Conservation (phyloP, 2,113 vertebrate species). For the Euleptes europaea region DNA sequence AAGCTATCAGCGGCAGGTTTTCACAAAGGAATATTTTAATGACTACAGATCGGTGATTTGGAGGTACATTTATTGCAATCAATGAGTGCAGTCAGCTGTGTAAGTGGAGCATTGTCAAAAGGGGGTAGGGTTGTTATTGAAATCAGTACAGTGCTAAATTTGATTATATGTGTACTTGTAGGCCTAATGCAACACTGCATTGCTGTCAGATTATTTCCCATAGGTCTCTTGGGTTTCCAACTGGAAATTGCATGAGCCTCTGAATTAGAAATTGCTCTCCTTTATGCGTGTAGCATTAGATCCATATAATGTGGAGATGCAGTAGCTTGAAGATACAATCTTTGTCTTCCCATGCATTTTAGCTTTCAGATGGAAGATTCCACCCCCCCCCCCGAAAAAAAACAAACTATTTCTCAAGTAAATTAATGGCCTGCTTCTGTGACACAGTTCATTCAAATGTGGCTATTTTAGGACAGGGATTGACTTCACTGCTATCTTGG, state of each 20-base stretch:
- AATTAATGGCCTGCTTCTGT: neutral
- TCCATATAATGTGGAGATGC: constrained; percentile 14
- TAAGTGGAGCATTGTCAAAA: constrained; percentile 67
- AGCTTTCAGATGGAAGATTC: neutral
- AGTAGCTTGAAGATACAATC: constrained; percentile 18
- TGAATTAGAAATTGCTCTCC: constrained; percentile 46
- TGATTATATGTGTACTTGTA: constrained; percentile 55
- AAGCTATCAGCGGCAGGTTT: constrained; percentile 52
- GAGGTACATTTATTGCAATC: constrained; percentile 70
- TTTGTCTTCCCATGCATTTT: neutral
- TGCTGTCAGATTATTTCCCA: constrained; percentile 61
- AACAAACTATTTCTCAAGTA: neutral
- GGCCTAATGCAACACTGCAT: constrained; percentile 62
- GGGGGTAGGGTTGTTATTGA: constrained; percentile 63
- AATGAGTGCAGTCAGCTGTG: constrained; percentile 63
- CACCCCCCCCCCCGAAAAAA: neutral
- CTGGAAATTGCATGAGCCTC: constrained; percentile 47
- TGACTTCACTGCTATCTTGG: neutral
- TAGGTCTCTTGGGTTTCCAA: constrained; percentile 51
- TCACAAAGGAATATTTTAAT: constrained; percentile 57
- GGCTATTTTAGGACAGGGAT: neutral
- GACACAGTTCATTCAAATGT: neutral
- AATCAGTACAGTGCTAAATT: constrained; percentile 70
- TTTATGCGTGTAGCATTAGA: constrained; percentile 44
- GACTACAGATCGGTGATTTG: constrained; percentile 56